A percentile compares a stretch with the other conserved stretches of the same genome.
Evolutionary conservation across 1,140 invertebrate genomes (phyloP).

Genomic region (Galendromus occidentalis): DNA sequence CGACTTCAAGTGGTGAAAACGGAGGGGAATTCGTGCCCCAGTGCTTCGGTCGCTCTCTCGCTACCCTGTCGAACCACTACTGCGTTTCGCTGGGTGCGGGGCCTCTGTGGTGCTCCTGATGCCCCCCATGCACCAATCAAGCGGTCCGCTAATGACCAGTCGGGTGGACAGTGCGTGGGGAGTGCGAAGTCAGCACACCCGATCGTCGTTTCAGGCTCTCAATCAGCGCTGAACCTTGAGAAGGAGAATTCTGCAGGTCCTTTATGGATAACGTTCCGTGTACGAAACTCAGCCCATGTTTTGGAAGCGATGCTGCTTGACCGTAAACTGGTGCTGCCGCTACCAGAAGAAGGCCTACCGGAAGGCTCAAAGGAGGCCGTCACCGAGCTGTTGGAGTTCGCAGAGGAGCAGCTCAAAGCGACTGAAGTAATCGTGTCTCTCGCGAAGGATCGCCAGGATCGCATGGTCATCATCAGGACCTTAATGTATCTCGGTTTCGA

Average conservation of each 20-base stretch:
- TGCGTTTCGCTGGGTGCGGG: slow-evolving; percentile 83
- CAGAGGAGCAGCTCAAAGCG: slow-evolving; percentile 73
- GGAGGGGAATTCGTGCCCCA: no score
- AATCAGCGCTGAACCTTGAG: slow-evolving; percentile 24
- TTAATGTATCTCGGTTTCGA: slow-evolving; percentile 93
- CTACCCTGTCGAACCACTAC: slow-evolving; percentile 33
- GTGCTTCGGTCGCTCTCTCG: background rate
- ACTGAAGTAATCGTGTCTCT: slow-evolving; percentile 58
- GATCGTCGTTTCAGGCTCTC: slow-evolving; percentile 32
- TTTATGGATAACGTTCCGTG: background rate
- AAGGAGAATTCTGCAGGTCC: slow-evolving; percentile 13
- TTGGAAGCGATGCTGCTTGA: slow-evolving; percentile 66
- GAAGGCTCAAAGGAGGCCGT: slow-evolving; percentile 82
- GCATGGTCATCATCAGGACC: slow-evolving; percentile 60
- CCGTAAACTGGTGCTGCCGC: slow-evolving; percentile 58
- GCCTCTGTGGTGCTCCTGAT: slow-evolving; percentile 95
- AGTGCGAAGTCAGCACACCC: slow-evolving; percentile 42
- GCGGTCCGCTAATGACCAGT: slow-evolving; percentile 24
- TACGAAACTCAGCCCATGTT: slow-evolving; percentile 21
- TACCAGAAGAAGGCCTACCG: slow-evolving; percentile 57
- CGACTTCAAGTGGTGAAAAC: no score
- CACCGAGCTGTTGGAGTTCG: slow-evolving; percentile 76
- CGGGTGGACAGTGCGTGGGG: slow-evolving; percentile 49
- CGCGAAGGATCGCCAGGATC: slow-evolving; percentile 57
- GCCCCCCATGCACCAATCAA: slow-evolving; percentile 47